Conservation (phyloP, 2,797 vertebrate species). For the Sandelia bainsii region DNA sequence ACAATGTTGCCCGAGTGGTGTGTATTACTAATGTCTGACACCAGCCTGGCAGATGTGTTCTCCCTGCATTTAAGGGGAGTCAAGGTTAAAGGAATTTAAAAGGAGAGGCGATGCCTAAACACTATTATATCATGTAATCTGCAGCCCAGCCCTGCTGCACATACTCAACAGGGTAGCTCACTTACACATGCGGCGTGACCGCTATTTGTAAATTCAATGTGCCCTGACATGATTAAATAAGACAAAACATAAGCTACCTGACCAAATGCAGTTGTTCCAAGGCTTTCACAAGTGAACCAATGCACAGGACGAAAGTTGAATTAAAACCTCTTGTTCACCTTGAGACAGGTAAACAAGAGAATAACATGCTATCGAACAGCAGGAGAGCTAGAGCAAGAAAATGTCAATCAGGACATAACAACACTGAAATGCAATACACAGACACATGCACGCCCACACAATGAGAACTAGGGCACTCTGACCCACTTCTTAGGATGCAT, state of each 20-base stretch:
- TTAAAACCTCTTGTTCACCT: constrained; percentile 75
- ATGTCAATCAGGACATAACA: constrained; percentile 77
- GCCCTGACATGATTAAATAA: constrained; percentile 83
- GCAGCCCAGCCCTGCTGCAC: constrained; percentile 76
- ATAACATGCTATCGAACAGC: constrained; percentile 70
- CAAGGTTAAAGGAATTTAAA: constrained; percentile 89
- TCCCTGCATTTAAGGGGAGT: constrained; percentile 85
- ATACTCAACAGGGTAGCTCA: constrained; percentile 74
- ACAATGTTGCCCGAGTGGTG: constrained; percentile 85
- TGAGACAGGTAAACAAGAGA: constrained; percentile 75
- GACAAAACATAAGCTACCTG: constrained; percentile 80
- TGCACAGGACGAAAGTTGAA: constrained; percentile 65
- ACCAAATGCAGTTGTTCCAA: constrained; percentile 73
- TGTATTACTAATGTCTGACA: constrained; percentile 88
- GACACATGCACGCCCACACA: constrained; percentile 67
- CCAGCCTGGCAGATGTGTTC: constrained; percentile 86
- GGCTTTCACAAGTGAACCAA: constrained; percentile 52
- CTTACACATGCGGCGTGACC: constrained; percentile 79
- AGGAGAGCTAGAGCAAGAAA: constrained; percentile 57
- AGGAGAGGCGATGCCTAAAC: constrained; percentile 82
- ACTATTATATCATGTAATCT: constrained; percentile 85
- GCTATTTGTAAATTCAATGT: constrained; percentile 86
- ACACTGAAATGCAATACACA: constrained; percentile 67
- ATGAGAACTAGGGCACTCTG: constrained; percentile 83
- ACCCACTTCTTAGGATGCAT: constrained; percentile 84